phyloP scores from a whole-genome alignment of 2,113 vertebrate species.

The Hemichromis elongatus region DNA sequence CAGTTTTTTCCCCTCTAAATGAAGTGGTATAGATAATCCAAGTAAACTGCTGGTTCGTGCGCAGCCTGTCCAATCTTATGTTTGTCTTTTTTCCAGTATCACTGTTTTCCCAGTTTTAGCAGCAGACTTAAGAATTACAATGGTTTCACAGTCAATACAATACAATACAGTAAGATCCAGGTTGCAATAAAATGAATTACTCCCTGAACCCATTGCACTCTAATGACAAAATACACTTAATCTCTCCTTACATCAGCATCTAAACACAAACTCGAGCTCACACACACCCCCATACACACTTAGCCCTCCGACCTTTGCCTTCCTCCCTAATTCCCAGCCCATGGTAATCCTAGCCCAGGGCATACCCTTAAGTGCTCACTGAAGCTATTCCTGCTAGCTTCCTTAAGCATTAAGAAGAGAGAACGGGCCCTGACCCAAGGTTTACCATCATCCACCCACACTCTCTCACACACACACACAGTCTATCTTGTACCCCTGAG shows the following conservation, averaged over 20 bases:
- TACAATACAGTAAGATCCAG: not conserved
- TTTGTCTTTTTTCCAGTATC: not conserved
- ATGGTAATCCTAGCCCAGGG: conserved; percentile 40
- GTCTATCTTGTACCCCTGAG: conserved; percentile 8
- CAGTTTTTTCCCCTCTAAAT: not conserved
- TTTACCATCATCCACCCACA: conserved; percentile 34
- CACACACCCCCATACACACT: not conserved
- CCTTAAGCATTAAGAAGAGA: conserved; percentile 28
- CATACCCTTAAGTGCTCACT: conserved; percentile 33
- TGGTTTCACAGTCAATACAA: not conserved
- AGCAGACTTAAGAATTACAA: not conserved
- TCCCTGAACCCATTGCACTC: not conserved
- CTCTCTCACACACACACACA: not conserved
- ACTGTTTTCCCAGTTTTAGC: not conserved
- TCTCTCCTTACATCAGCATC: not conserved
- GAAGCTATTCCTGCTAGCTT: conserved; percentile 28
- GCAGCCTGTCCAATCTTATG: not conserved
- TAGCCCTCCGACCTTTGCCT: conserved; percentile 43
- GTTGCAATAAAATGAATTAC: not conserved
- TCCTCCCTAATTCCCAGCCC: conserved; percentile 36
- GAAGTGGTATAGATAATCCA: not conserved
- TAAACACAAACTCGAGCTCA: not conserved
- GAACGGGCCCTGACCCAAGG: conserved; percentile 44
- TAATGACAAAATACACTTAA: not conserved
- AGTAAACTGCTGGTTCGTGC: not conserved